Conservation (phyloP, 2,113 vertebrate species). For the Brachyhypopomus gauderio region DNA sequence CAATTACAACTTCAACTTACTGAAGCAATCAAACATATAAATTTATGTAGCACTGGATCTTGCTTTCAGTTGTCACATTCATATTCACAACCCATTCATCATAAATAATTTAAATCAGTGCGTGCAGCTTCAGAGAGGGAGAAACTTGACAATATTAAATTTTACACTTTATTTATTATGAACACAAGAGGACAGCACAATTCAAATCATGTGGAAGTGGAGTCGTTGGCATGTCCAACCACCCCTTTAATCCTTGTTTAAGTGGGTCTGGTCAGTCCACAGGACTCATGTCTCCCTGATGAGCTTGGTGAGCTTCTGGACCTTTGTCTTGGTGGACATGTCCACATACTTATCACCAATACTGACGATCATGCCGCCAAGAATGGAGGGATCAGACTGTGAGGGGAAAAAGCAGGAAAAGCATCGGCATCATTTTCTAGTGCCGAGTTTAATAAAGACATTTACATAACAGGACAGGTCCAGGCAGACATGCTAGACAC, state of each 20-base stretch:
- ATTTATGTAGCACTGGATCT: too few species aligned
- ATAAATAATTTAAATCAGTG: not conserved
- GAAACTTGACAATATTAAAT: constrained; percentile 11
- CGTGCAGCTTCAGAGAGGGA: not conserved
- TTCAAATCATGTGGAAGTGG: constrained; percentile 32
- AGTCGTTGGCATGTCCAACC: not conserved
- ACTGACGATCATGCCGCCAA: constrained; percentile 96
- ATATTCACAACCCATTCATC: not conserved
- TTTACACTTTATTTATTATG: constrained; percentile 58
- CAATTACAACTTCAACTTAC: too few species aligned
- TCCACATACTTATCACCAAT: constrained; percentile 94
- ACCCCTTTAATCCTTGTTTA: constrained; percentile 9
- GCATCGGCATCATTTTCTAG: not conserved
- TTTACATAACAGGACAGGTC: not conserved
- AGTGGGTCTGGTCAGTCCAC: constrained; percentile 65
- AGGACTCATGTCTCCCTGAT: constrained; percentile 80
- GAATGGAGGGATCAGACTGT: constrained; percentile 85
- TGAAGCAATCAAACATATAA: too few species aligned
- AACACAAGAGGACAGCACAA: constrained; percentile 49
- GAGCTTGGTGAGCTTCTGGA: constrained; percentile 88
- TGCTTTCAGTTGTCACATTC: too few species aligned
- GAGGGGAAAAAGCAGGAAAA: constrained; percentile 26
- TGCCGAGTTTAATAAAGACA: not conserved
- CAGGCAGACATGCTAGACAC: not conserved
- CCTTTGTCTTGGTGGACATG: constrained; percentile 94